Base-by-base conservation (phyloP, 1,140 invertebrate genomes). In the Drosophila dunni region DNA sequence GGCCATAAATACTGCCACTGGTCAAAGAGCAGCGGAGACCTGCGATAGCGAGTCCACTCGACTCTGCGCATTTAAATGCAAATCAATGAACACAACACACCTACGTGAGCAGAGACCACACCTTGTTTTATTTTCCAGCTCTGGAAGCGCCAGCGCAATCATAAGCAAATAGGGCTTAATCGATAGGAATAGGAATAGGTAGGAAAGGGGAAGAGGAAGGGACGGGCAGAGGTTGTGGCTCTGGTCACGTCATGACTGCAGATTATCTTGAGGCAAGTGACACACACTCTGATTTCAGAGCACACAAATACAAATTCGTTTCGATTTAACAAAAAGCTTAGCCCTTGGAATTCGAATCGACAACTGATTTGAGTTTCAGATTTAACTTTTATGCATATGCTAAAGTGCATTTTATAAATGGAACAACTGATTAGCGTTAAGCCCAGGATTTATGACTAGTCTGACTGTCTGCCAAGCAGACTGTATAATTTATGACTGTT, bases 351-450 rank as follows among this genome's bases (percentile, higher is more conserved):
- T 72, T 63, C 40, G 20, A 38, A 61, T 75, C 48, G 44, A 46
- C 40, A 45, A 42, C 38, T 33, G 75, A 63, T 54, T 68, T 67
- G 15, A 36, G 17, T 46, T 57, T 17, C n/a, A 11, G 36, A 45
- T n/a, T 38, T 29, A 13, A 15, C 38, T 10, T 69, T 68, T 70
- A 54, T 69, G 48, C 61, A 40, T 53, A 57, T 40, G 61, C 51
- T 61, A 44, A 58, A 82, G 71, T 75, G 80, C 81, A 81, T 81
- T 68, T 68, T 81, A 68, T 78, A 78, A 86, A 81, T 82, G 83
- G 75, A 79, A 40, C 78, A 86, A 79, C 79, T 88, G 82, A 86
- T 86, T 86, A 86, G 79, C 79, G 71, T 64, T 85, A 64, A 86
- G 79, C 79, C 58, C 34, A n/a, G 38, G 83, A 86, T 86, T 86